phyloP scores from a whole-genome alignment of 2,797 vertebrate genomes.

The Euphonia xanthogaster region DNA sequence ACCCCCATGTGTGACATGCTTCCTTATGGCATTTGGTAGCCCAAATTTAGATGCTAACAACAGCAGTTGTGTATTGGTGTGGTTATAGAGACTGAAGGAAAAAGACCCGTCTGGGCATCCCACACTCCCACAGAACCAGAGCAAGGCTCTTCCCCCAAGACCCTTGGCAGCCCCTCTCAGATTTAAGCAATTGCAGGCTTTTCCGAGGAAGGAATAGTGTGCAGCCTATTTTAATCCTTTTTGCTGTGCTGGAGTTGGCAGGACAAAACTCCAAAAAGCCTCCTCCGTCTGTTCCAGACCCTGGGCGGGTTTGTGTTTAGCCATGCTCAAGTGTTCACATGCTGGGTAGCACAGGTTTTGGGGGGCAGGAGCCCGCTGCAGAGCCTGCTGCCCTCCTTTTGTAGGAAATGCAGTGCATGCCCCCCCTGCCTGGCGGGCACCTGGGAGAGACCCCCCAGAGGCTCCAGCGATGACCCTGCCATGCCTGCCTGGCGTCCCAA shows the following conservation, averaged over 20 bases:
- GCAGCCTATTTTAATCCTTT: background rate
- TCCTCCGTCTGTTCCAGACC: background rate
- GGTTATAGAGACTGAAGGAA: background rate
- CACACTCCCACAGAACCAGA: background rate
- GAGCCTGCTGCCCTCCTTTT: background rate
- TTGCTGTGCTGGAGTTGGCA: background rate
- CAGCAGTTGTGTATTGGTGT: background rate
- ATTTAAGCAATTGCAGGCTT: background rate
- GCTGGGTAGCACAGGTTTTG: background rate
- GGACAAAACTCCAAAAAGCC: background rate
- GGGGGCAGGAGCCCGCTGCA: background rate
- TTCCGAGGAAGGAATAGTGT: background rate
- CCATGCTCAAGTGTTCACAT: background rate
- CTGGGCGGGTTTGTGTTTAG: background rate
- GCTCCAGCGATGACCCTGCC: accelerated
- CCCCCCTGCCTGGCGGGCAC: accelerated
- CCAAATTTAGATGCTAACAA: background rate
- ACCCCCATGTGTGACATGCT: background rate
- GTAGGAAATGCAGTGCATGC: accelerated
- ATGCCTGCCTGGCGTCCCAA: background rate
- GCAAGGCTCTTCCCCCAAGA: background rate
- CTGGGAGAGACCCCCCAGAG: background rate
- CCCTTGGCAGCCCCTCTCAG: background rate
- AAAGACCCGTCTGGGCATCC: background rate
- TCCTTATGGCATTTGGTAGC: background rate